These are phyloP conservation scores for Lycaon pictus DNA, from an alignment of 2,113 vertebrate species.

Conservation along the genomic window DNA sequence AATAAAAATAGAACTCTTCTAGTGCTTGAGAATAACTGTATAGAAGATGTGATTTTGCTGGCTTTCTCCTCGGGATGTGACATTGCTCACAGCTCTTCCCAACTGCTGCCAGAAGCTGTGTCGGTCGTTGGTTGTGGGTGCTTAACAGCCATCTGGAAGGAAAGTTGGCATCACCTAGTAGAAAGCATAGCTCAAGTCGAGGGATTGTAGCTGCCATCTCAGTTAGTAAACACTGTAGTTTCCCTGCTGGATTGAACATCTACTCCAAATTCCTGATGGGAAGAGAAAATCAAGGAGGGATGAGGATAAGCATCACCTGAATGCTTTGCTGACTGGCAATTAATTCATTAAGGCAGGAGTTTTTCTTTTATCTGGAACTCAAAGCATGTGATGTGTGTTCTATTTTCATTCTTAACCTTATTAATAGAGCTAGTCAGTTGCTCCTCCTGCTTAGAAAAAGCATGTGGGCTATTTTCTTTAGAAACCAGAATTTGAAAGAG, in stretches of 20 bases:
- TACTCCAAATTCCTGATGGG: conserved; percentile 52
- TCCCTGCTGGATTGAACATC: conserved; percentile 53
- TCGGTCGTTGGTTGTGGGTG: conserved; percentile 24
- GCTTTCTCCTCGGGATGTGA: background rate
- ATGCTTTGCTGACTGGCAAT: conserved; percentile 43
- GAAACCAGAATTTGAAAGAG: conserved; percentile 45
- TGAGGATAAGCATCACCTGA: background rate
- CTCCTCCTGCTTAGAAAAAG: background rate
- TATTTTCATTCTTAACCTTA: background rate
- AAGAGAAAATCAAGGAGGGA: conserved; percentile 42
- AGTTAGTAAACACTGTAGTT: conserved; percentile 69
- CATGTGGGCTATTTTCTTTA: background rate
- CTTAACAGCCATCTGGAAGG: conserved; percentile 65
- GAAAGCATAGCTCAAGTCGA: conserved; percentile 58
- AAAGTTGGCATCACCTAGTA: conserved; percentile 66
- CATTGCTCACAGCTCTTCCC: conserved; percentile 38
- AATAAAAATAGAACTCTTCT: conserved; percentile 67
- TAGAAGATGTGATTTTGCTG: conserved; percentile 40
- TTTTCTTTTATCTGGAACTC: conserved; percentile 67
- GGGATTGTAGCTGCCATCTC: conserved; percentile 63
- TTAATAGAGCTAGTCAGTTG: background rate
- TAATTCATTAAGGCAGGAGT: conserved; percentile 32
- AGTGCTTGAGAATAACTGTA: conserved; percentile 34
- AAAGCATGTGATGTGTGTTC: background rate
- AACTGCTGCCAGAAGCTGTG: conserved; percentile 53